phyloP scores from a whole-genome alignment of 1,140 invertebrate species.

The Mactra quadrangularis region DNA sequence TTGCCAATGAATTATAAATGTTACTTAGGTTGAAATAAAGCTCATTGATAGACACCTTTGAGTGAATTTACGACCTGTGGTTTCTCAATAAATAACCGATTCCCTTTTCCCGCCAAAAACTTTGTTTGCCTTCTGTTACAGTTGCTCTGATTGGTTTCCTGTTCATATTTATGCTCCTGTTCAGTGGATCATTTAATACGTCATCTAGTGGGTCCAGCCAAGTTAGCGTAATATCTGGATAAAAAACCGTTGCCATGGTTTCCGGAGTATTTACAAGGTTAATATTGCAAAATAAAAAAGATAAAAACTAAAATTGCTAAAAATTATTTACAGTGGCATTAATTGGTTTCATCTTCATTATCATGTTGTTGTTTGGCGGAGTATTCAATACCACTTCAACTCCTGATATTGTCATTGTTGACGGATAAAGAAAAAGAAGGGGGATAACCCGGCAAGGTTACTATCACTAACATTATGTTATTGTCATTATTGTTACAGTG shows the following conservation, averaged over 20 bases:
- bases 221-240: slow-evolving; percentile 13
- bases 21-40: no score
- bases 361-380: slow-evolving; percentile 42
- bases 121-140: slow-evolving; percentile 34
- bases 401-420: not conserved
- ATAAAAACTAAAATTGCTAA: no score
- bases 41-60: no score
- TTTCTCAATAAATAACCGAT: no score
- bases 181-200: slow-evolving; percentile 4
- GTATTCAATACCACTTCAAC: slow-evolving; percentile 20
- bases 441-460: no score
- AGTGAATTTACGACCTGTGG: no score
- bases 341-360: slow-evolving; percentile 39
- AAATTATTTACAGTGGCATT: slow-evolving; percentile 49
- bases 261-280: no score
- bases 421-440: not conserved
- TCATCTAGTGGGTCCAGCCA: not conserved
- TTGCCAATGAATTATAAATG: no score
- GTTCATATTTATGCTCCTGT: slow-evolving; percentile 31
- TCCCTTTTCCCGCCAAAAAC: no score
- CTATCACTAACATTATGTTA: not conserved
- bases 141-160: slow-evolving; percentile 42
- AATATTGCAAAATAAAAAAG: no score
- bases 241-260: not conserved
- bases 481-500: slow-evolving; percentile 53